These are phyloP conservation scores for Limnothrissa miodon DNA, from an alignment of 2,113 vertebrate genomes.

Conservation along the genomic window DNA sequence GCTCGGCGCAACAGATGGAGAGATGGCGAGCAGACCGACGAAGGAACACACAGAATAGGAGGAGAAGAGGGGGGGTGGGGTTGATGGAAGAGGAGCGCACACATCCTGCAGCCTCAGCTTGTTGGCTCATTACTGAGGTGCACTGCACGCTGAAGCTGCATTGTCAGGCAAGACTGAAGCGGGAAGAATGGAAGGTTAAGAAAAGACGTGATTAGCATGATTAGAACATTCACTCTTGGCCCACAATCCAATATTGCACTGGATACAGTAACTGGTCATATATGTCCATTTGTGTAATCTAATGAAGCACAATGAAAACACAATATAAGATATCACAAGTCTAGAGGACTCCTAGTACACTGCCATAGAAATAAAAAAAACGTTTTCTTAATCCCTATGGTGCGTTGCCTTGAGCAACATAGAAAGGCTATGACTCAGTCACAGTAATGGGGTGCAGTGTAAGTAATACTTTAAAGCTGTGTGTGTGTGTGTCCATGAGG, in stretches of 20 bases:
- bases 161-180: background rate
- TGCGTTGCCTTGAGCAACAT: too few species aligned
- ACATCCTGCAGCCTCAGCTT: constrained; percentile 7
- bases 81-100: background rate
- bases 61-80: background rate
- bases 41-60: background rate
- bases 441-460: too few species aligned
- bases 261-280: background rate
- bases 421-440: too few species aligned
- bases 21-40: background rate
- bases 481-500: background rate
- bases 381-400: too few species aligned
- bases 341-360: too few species aligned
- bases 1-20: background rate
- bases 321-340: too few species aligned
- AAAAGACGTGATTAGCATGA: background rate
- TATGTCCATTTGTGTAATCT: too few species aligned
- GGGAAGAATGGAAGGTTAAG: background rate
- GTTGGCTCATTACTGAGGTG: background rate
- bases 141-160: background rate
- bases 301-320: too few species aligned
- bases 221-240: background rate
- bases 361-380: too few species aligned
- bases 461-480: too few species aligned
- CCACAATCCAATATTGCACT: too few species aligned